Conservation (phyloP, 92 coral and sea anemone genomes). For the Parazoanthus swiftii region DNA sequence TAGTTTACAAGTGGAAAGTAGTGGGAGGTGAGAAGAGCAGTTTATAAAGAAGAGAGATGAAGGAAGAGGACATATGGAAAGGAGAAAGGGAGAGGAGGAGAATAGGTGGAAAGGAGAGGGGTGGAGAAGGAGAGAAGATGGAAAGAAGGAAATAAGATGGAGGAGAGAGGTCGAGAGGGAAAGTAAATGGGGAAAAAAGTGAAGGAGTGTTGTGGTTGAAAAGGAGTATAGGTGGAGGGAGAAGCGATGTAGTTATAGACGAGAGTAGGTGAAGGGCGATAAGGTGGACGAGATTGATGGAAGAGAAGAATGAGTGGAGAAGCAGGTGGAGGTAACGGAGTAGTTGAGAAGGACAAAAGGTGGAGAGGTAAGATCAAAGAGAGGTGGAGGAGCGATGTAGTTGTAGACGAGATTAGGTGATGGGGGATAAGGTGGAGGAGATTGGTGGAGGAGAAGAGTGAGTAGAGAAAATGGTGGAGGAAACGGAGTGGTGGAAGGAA, state of each 20-base stretch:
- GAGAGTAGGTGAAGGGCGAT: neutral
- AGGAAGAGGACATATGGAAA: neutral
- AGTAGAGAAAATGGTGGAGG: neutral
- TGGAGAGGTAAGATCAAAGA: neutral
- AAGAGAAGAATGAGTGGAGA: neutral
- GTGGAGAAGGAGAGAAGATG: neutral
- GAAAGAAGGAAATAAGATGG: neutral
- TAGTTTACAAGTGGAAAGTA: neutral
- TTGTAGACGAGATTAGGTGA: neutral
- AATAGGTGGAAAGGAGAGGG: neutral
- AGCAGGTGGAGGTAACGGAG: neutral
- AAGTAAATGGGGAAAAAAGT: no score
- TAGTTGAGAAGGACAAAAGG: conserved; percentile 6
- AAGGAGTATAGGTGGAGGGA: neutral
- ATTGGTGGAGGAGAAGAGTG: conserved; percentile 5
- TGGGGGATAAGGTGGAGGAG: conserved; percentile 12
- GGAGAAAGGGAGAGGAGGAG: neutral
- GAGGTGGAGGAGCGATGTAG: neutral
- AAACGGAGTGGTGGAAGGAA: conserved; percentile 6
- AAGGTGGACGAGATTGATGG: neutral
- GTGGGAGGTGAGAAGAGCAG: neutral
- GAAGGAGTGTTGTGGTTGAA: neutral
- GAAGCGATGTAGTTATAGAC: neutral
- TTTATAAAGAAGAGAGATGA: neutral
- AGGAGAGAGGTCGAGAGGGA: neutral